A percentile compares a stretch with the other conserved stretches of the same genome.
Conservation (phyloP, 37 sponge, comb jelly and placozoan species). For the Cladorhizidae sp. region DNA sequence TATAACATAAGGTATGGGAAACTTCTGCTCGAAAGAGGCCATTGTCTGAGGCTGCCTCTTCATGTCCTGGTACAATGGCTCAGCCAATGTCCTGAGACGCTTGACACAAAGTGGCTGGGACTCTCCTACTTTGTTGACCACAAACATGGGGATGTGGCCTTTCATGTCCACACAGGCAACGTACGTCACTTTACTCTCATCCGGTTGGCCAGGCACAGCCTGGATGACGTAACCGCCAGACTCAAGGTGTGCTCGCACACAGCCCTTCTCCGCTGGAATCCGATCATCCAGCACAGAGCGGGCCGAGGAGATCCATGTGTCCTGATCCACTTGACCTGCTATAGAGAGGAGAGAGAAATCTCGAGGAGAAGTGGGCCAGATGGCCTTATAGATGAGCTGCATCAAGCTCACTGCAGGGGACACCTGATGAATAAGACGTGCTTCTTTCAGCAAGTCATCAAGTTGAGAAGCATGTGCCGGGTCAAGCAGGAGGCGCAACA, state of each 20-base stretch:
- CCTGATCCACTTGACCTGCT: slow-evolving; percentile 18
- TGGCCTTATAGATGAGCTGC: slow-evolving; percentile 61
- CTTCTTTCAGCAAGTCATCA: slow-evolving; percentile 69
- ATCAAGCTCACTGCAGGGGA: slow-evolving; percentile 18
- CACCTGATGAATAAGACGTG: slow-evolving; percentile 18
- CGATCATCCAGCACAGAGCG: slow-evolving; percentile 49
- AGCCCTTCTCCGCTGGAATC: slow-evolving; percentile 60
- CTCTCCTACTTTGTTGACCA: slow-evolving; percentile 65
- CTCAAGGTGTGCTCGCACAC: slow-evolving; percentile 64
- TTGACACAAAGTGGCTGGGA: slow-evolving; percentile 77
- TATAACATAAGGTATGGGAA: neutral
- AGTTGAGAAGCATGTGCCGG: slow-evolving; percentile 4
- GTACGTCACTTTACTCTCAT: slow-evolving; percentile 62
- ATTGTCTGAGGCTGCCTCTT: slow-evolving; percentile 22
- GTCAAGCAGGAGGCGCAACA: slow-evolving; percentile 45
- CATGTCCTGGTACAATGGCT: slow-evolving; percentile 30
- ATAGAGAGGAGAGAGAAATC: slow-evolving; percentile 61
- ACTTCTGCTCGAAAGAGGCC: slow-evolving; percentile 27
- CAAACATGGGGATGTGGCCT: slow-evolving; percentile 73
- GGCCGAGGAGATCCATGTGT: slow-evolving; percentile 42
- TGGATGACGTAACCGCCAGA: slow-evolving; percentile 71
- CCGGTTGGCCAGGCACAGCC: slow-evolving; percentile 19
- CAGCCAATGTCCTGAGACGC: slow-evolving; percentile 45
- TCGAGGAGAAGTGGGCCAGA: slow-evolving; percentile 78
- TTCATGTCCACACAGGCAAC: slow-evolving; percentile 72